Percentiles rank a stretch among this genome's conserved stretches.
Conservation (phyloP, 2,888 invertebrate species). For the Aporophyla lueneburgensis region DNA sequence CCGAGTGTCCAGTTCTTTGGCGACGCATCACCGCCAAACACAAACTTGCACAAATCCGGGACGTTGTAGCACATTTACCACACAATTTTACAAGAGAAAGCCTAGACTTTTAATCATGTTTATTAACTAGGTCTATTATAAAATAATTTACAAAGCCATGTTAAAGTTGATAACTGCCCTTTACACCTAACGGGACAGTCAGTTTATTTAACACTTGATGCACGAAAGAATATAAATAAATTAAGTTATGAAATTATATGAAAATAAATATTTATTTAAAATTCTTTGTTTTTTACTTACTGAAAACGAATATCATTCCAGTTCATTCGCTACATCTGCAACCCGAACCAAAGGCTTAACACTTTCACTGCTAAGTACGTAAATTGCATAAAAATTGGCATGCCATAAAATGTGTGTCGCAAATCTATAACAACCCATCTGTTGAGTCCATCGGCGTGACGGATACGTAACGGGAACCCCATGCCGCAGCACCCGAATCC, state of each 20-base stretch:
- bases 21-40: slow-evolving; percentile 76
- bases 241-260: slow-evolving; percentile 22
- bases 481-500: too few species aligned
- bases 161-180: not conserved
- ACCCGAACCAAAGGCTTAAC: too few species aligned
- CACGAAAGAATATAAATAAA: not conserved
- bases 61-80: slow-evolving; percentile 79
- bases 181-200: not conserved
- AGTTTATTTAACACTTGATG: not conserved
- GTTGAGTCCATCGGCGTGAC: too few species aligned
- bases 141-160: not conserved
- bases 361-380: too few species aligned
- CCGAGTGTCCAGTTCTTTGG: slow-evolving; percentile 85
- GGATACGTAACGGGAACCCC: too few species aligned
- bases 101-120: slow-evolving; percentile 72
- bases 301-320: too few species aligned
- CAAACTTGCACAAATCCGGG: slow-evolving; percentile 76
- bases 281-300: not conserved
- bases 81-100: slow-evolving; percentile 71
- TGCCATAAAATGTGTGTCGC: too few species aligned
- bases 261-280: slow-evolving; percentile 45
- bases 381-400: too few species aligned
- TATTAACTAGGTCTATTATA: not conserved
- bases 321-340: too few species aligned
- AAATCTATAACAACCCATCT: too few species aligned